Evolutionary conservation across 1,140 invertebrate genomes (phyloP), one percentile per base, ranked within the genome.

Genomic region (Pseudomyrmex cubaensis): DNA sequence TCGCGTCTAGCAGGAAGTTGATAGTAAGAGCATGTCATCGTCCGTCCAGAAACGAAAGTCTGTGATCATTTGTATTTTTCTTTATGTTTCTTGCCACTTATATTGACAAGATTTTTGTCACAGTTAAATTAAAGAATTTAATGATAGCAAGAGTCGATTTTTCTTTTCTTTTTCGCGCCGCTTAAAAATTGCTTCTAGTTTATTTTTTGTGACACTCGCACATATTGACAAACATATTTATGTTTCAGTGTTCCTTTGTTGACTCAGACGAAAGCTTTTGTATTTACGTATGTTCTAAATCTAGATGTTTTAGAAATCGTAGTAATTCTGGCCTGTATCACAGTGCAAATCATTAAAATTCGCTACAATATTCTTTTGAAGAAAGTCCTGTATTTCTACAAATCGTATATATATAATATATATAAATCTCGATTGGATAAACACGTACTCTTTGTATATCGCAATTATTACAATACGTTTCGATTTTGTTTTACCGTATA

Each of bases 1-100:
- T 89, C 87, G 85, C 87, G 84, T 88, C 84, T 85, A 88, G 64
- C 87, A 89, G 87, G 87, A 89, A 89, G 87, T 89, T 88, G 87
- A 89, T 88, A 88, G 87, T 64, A 74, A 83, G 25, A 63, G 78
- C 82, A 75, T 84, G 83, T 89, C 87, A 83, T 88, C 86, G 78
- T 70, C 78, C 57, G 87, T 75, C 74, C 66, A 88, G 74, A 78
- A 61, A 76, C 72, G 25, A 48, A 82, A 75, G 22, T 35, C 54
- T 48, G 44, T 15, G 15, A 25, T 70, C 64, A 9, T 48, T 77
- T 15, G 25, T 5, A 17, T 8, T 50, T n/a, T 3, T 25, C 15
- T 64, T 12, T 25, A 25, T 25, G 25, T 25, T 25, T 46, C n/a
- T 52, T 15, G 56, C 17, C 17, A 20, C 12, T 22, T n/a, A 22